Evolutionary conservation across 2,113 vertebrate species (phyloP).

Genomic region (Eublepharis macularius): DNA sequence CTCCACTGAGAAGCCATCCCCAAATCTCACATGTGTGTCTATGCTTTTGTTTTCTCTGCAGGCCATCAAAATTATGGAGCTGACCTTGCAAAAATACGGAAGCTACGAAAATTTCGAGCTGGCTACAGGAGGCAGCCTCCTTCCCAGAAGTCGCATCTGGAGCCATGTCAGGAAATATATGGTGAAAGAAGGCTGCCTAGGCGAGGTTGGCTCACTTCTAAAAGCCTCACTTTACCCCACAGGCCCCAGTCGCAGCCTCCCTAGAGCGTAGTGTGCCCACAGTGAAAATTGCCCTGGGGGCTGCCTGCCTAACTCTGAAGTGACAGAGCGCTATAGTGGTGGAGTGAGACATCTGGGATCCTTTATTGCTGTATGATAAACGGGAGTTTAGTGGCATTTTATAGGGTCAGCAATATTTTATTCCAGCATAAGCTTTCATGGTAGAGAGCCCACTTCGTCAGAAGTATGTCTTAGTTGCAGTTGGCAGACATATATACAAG

Average conservation of each 20-base stretch:
- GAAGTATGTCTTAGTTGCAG: too few relatives aligned
- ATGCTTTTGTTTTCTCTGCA: slow-evolving; percentile 57
- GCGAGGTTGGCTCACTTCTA: slow-evolving; percentile 80
- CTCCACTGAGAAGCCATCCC: accelerated
- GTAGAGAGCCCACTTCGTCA: too few relatives aligned
- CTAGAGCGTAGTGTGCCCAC: not conserved
- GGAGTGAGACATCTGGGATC: not conserved
- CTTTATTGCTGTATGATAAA: not conserved
- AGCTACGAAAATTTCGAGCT: slow-evolving; percentile 93
- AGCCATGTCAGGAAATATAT: slow-evolving; percentile 90
- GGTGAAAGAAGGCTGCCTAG: slow-evolving; percentile 92
- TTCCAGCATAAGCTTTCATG: too few relatives aligned
- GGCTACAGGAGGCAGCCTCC: slow-evolving; percentile 86
- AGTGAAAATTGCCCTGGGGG: not conserved
- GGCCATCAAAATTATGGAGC: slow-evolving; percentile 90
- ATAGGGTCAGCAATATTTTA: too few relatives aligned
- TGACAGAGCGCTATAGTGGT: not conserved
- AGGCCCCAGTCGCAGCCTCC: not conserved
- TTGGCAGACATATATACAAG: too few relatives aligned
- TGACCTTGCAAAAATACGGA: slow-evolving; percentile 87
- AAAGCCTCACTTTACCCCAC: not conserved
- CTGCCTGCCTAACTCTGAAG: not conserved
- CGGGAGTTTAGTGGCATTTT: too few relatives aligned
- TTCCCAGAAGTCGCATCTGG: slow-evolving; percentile 87
- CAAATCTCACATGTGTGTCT: not conserved